Evolutionary conservation across 1,140 invertebrate species (phyloP).

Genomic region (Drosophila oshimai): DNA sequence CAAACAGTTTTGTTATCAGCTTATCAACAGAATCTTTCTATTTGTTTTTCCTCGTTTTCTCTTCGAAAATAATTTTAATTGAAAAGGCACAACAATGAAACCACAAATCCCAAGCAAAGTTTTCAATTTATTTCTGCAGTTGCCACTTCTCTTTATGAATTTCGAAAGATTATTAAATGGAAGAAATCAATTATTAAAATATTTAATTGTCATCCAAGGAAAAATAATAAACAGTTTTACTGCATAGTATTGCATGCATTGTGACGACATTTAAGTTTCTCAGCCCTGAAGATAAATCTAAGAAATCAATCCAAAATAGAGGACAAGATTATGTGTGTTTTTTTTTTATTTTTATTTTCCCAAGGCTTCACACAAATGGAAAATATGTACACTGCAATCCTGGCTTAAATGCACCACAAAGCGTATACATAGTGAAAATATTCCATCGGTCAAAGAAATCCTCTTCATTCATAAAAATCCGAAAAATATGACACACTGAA

Average conservation of each 20-base stretch:
- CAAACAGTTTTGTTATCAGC: no score
- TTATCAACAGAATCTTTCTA: neutral
- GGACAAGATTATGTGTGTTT: no score
- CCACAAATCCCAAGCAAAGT: neutral
- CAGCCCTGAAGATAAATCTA: neutral
- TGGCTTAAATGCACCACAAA: neutral
- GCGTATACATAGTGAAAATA: neutral
- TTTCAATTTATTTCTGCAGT: neutral
- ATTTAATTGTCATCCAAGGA: no score
- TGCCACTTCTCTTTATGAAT: no score
- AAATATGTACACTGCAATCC: neutral
- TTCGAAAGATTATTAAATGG: no score
- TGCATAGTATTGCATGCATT: neutral
- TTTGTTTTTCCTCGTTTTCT: neutral
- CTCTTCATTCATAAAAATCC: neutral
- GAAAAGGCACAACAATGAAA: neutral
- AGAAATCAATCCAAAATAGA: neutral
- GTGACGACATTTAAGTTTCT: neutral
- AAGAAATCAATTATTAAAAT: no score
- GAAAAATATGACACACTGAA: no score
- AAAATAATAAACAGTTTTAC: no score
- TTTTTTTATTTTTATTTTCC: neutral
- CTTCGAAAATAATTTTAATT: neutral
- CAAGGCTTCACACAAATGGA: neutral
- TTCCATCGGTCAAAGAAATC: neutral